phyloP scores from a whole-genome alignment of 2,888 invertebrate species.

The Amphipoea oculea region DNA sequence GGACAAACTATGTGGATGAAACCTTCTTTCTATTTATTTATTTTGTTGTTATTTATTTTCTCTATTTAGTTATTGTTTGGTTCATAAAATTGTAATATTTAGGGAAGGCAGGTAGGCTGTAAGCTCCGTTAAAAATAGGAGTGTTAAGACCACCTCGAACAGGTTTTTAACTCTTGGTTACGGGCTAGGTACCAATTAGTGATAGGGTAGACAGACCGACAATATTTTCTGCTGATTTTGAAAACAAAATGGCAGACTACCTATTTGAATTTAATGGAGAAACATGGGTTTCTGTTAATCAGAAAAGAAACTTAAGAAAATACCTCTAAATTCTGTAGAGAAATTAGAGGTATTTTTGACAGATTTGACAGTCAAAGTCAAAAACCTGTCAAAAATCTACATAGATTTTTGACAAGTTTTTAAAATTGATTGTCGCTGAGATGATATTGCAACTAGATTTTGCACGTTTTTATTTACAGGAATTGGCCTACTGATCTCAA shows the following conservation, averaged over 20 bases:
- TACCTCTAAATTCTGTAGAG: no score
- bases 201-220: not conserved
- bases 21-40: constrained; percentile 29
- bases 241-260: no score
- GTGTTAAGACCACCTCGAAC: not conserved
- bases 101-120: not conserved
- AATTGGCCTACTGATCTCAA: no score
- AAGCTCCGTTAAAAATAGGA: not conserved
- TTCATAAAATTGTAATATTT: constrained; percentile 32
- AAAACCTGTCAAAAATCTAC: no score
- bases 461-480: no score
- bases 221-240: not conserved
- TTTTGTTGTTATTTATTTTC: constrained; percentile 23
- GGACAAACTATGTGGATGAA: constrained; percentile 22
- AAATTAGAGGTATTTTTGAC: no score
- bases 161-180: not conserved
- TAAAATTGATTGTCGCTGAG: no score
- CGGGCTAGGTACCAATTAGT: not conserved
- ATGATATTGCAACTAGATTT: no score
- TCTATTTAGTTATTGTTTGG: constrained; percentile 35
- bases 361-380: no score
- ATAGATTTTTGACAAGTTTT: no score
- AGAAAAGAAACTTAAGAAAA: not conserved
- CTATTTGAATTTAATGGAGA: not conserved
- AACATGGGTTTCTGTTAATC: not conserved